These are phyloP conservation scores for Macropus fuliginosus DNA, from an alignment of 2,797 vertebrate genomes.

Conservation along the genomic window DNA sequence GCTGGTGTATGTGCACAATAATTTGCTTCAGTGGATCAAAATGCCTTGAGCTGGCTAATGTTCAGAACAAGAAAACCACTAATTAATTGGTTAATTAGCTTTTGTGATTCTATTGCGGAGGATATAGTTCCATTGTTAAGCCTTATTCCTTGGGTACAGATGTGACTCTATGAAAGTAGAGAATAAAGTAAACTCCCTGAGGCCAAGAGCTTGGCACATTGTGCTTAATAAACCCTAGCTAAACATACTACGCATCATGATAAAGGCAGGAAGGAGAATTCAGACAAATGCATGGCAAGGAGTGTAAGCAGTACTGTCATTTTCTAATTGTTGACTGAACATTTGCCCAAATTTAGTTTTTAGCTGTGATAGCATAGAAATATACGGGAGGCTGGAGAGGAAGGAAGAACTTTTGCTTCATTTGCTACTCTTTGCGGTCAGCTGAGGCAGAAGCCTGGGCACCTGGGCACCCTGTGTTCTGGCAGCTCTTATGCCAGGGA, in stretches of 20 bases:
- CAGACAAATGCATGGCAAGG: background rate
- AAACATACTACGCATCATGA: background rate
- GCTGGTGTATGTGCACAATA: background rate
- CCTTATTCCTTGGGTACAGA: background rate
- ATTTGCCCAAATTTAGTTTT: background rate
- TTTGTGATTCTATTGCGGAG: background rate
- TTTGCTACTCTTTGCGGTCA: background rate
- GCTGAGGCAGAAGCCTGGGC: background rate
- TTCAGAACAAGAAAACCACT: background rate
- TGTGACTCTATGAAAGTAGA: background rate
- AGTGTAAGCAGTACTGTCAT: background rate
- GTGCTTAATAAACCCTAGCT: background rate
- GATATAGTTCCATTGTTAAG: background rate
- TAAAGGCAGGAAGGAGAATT: slow-evolving; percentile 16
- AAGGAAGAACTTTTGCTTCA: background rate
- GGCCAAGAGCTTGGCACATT: background rate
- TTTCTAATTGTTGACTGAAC: background rate
- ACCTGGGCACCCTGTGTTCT: background rate
- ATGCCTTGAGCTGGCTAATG: background rate
- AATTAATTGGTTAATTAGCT: background rate
- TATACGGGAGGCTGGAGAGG: background rate
- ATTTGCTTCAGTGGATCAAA: background rate
- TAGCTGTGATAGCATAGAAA: background rate
- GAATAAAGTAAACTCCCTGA: background rate
- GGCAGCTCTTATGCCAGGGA: background rate